These are phyloP conservation scores for Halichoeres trimaculatus DNA, from an alignment of 2,113 vertebrate species.

Conservation along the genomic window DNA sequence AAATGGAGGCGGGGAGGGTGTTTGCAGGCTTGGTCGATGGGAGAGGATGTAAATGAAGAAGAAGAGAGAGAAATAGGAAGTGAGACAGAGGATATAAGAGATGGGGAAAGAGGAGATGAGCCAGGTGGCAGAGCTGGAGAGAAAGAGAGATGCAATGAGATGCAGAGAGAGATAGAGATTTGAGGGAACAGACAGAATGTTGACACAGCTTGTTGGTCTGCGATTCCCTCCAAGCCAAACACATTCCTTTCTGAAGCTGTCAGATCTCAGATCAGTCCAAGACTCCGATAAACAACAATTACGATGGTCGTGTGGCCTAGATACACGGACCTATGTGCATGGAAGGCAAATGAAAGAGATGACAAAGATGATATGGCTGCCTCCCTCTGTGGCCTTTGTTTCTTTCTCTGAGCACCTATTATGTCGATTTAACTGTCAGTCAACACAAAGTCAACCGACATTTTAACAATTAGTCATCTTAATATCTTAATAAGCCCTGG, in stretches of 20 bases:
- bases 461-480: constrained; percentile 39
- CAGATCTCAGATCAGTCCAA: constrained; percentile 65
- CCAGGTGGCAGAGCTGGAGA: constrained; percentile 36
- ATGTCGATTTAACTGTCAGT: constrained; percentile 38
- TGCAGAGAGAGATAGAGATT: constrained; percentile 40
- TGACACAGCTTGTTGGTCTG: constrained; percentile 76
- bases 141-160: constrained; percentile 28
- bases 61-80: constrained; percentile 12
- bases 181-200: constrained; percentile 70
- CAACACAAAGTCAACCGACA: constrained; percentile 1
- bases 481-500: constrained; percentile 29
- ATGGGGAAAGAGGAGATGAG: constrained; percentile 18
- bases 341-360: constrained; percentile 17
- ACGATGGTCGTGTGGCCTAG: constrained; percentile 35
- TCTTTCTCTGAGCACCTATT: constrained; percentile 12
- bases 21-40: constrained; percentile 30
- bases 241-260: constrained; percentile 75
- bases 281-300: constrained; percentile 64
- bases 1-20: constrained; percentile 7
- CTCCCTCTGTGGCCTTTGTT: constrained; percentile 1
- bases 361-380: constrained; percentile 17
- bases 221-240: constrained; percentile 70
- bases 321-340: constrained; percentile 38
- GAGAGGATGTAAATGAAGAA: constrained; percentile 52
- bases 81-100: constrained; percentile 14